Conservation (phyloP, 2,888 invertebrate species). For the Lasioglossum leucozonium region DNA sequence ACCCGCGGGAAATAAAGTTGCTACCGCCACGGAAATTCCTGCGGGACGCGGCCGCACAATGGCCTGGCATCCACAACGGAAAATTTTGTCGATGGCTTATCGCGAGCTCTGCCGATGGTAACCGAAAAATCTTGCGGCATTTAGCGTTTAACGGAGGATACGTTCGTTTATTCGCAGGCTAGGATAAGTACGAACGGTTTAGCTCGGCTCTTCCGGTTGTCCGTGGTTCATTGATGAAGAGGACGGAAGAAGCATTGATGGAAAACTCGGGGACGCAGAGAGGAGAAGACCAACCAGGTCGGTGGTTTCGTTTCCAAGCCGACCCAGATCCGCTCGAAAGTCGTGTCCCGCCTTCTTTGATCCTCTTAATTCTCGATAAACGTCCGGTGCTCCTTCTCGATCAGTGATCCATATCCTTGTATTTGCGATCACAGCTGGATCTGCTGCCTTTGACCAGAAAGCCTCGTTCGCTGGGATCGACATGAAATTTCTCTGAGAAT, state of each 20-base stretch:
- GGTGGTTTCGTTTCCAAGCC: constrained; percentile 28
- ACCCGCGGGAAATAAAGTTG: neutral
- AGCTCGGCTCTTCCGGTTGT: neutral
- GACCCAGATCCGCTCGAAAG: constrained; percentile 45
- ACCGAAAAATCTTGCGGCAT: no score
- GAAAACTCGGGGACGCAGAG: neutral
- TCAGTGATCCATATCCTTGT: constrained; percentile 14
- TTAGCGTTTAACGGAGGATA: no score
- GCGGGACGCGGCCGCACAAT: neutral
- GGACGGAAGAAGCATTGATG: neutral
- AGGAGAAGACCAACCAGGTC: constrained; percentile 13
- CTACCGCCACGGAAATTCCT: neutral
- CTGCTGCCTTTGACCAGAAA: neutral
- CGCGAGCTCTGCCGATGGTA: neutral
- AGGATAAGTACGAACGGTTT: no score
- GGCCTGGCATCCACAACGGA: neutral
- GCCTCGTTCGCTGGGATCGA: no score
- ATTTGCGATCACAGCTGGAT: neutral
- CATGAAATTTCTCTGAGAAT: neutral
- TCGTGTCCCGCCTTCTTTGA: constrained; percentile 46
- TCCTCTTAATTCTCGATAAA: constrained; percentile 53
- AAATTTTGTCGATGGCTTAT: neutral
- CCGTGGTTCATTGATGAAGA: neutral
- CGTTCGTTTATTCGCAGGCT: no score
- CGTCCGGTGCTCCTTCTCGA: constrained; percentile 11